Evolutionary conservation across 2,888 invertebrate species (phyloP).

Genomic region (Drosophila anomelani): DNA sequence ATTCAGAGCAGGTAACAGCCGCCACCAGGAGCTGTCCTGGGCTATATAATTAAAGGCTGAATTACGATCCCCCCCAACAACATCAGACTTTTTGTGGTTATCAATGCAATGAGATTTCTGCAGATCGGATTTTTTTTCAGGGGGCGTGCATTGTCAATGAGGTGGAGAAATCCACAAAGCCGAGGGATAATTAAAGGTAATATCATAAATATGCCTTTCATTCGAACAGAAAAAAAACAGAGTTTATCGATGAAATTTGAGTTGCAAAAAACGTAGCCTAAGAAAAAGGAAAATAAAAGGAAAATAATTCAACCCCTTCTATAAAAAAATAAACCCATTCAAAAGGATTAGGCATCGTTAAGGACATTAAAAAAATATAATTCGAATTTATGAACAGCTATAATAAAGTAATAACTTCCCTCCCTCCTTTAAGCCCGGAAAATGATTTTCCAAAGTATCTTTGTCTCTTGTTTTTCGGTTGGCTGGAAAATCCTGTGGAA

Average conservation of each 20-base stretch:
- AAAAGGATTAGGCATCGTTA: constrained; percentile 37
- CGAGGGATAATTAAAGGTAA: constrained; percentile 46
- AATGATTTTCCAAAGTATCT: constrained; percentile 51
- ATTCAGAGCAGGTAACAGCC: constrained; percentile 25
- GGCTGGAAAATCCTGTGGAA: constrained; percentile 58
- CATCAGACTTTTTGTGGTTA: constrained; percentile 26
- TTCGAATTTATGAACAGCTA: constrained; percentile 39
- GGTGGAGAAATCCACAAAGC: constrained; percentile 37
- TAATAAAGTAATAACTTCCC: constrained; percentile 34
- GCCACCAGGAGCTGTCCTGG: not conserved
- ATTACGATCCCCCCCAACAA: constrained; percentile 36
- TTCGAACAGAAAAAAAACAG: not conserved
- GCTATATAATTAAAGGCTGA: constrained; percentile 45
- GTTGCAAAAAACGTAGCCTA: constrained; percentile 19
- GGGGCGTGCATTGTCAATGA: constrained; percentile 46
- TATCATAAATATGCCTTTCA: constrained; percentile 24
- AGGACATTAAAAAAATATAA: constrained; percentile 40
- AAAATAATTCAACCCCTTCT: constrained; percentile 8
- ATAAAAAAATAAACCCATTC: constrained; percentile 5
- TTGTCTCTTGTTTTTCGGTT: constrained; percentile 48
- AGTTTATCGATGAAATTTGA: constrained; percentile 29
- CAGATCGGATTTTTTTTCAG: constrained; percentile 4
- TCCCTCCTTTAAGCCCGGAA: not conserved
- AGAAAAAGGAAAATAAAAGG: constrained; percentile 9
- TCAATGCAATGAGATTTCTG: constrained; percentile 30